Conservation (phyloP, 1,140 invertebrate genomes). For the Drosophila funebris region DNA sequence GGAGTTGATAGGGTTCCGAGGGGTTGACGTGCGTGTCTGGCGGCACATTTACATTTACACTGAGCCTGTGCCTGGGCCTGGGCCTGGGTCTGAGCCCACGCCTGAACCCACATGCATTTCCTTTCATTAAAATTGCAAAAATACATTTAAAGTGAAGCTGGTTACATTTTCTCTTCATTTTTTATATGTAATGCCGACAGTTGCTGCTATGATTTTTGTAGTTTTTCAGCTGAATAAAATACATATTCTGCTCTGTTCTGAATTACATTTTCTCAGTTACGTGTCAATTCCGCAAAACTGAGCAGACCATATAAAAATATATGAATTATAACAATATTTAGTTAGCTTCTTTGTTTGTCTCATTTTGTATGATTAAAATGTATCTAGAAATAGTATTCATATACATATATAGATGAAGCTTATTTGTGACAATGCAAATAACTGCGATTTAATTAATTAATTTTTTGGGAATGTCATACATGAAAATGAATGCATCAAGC, state of each 20-base stretch:
- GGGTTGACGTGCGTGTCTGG: slow-evolving; percentile 45
- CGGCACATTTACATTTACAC: slow-evolving; percentile 66
- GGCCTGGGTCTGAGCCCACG: background rate
- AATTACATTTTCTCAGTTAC: slow-evolving; percentile 2
- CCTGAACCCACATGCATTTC: slow-evolving; percentile 65
- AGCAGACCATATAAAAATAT: too few species aligned
- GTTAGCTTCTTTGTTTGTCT: too few species aligned
- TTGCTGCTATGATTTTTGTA: slow-evolving; percentile 43
- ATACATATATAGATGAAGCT: too few species aligned
- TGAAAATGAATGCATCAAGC: too few species aligned
- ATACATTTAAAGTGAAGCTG: slow-evolving; percentile 70
- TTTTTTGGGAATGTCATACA: background rate
- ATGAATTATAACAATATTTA: too few species aligned
- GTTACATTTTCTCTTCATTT: slow-evolving; percentile 12
- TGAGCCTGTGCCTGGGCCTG: slow-evolving; percentile 1
- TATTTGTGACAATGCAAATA: slow-evolving; percentile 30
- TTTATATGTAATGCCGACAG: background rate
- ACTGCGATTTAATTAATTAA: slow-evolving; percentile 57
- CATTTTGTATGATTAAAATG: too few species aligned
- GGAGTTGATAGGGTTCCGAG: slow-evolving; percentile 3
- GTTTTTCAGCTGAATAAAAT: slow-evolving; percentile 5
- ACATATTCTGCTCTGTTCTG: background rate
- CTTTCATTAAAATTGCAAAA: slow-evolving; percentile 81
- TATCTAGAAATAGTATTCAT: too few species aligned
- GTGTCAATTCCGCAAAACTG: too few species aligned